Base-by-base conservation (phyloP, 2,113 vertebrate genomes). In the Brienomyrus brachyistius region DNA sequence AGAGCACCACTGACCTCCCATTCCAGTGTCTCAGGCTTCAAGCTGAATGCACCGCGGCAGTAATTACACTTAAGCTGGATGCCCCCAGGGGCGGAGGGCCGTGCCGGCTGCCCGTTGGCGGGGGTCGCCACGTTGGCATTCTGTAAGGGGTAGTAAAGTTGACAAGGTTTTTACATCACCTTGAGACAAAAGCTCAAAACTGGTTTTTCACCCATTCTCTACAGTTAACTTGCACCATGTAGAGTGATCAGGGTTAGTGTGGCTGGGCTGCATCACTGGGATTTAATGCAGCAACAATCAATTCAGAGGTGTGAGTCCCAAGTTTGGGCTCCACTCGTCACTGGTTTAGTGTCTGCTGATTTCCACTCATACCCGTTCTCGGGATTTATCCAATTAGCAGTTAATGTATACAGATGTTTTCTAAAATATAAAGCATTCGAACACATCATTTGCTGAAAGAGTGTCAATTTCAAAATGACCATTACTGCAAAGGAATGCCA, bases 51-150 rank as follows among this genome's bases (percentile, higher is more conserved):
- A 92, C 96, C 97, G 92, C 98, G 96, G 92, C 98, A 99, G 93
- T 99, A 99, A 95, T 97, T 98, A 92, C 98, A 99, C 93, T 98
- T 99, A 92, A 99, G 92, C 90, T 98, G 97, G 94, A 99, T 95
- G 89, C 96, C 94, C 94, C 94, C 95, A 91, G 97, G 95, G 5
- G 91, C 90, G 23, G 97, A 95, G 91, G 94, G 89, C 77, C 95
- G 93, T 23, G 96, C 90, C 10, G 97, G 95, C 93, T 98, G 97
- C 85, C 98, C 98, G 77, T 99, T 99, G 92, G 97, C 95, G 92
- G 97, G 94, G 47, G 97, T 96, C 90, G 97, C 97, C 91, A 98
- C 94, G 89, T 96, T 96, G n/a, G 98, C 94, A 90, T 97, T 96
- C 98, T 99, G 94, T 15, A 43, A 86, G 70, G 35, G 86, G 15